Evolutionary conservation across 1,140 invertebrate genomes (phyloP).

Genomic region (Pachyrhynchus sulphureomaculatus): DNA sequence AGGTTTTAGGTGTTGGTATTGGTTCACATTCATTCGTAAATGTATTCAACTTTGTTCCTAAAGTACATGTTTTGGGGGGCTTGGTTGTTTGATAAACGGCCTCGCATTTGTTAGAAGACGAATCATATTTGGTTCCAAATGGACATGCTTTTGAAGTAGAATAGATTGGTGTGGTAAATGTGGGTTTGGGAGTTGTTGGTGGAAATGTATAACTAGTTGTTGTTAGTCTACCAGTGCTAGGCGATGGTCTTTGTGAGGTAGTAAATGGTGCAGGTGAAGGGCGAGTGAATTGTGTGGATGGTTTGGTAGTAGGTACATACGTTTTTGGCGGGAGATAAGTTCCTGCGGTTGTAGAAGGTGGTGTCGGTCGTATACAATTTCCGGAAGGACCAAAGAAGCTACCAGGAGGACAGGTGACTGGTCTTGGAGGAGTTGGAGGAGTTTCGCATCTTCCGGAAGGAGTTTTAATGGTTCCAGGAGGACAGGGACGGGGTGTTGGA

Average conservation of each 20-base stretch:
- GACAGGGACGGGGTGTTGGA: conserved; percentile 15
- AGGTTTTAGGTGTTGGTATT: background rate
- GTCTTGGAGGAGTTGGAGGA: conserved; percentile 11
- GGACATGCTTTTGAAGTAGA: conserved; percentile 24
- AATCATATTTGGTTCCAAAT: conserved; percentile 20
- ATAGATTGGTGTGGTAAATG: conserved; percentile 11
- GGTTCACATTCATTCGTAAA: conserved; percentile 14
- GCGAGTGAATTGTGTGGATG: conserved; percentile 23
- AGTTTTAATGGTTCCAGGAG: conserved; percentile 22
- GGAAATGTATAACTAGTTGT: conserved; percentile 7
- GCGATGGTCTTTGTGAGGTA: conserved; percentile 24
- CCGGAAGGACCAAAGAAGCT: conserved; percentile 17
- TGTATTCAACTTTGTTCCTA: conserved; percentile 4
- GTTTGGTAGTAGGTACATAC: conserved; percentile 28
- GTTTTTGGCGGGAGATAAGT: conserved; percentile 29
- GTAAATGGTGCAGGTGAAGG: conserved; percentile 29
- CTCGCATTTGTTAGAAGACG: conserved; percentile 15
- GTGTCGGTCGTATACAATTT: conserved; percentile 11
- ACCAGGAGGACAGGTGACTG: conserved; percentile 19
- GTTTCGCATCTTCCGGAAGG: conserved; percentile 23
- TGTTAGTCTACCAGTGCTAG: conserved; percentile 29
- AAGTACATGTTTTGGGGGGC: background rate
- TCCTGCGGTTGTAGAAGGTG: conserved; percentile 16
- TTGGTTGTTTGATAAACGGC: conserved; percentile 11
- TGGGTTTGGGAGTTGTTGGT: conserved; percentile 11